Conservation (phyloP, 2,888 invertebrate species). For the Nomada hirtipes region DNA sequence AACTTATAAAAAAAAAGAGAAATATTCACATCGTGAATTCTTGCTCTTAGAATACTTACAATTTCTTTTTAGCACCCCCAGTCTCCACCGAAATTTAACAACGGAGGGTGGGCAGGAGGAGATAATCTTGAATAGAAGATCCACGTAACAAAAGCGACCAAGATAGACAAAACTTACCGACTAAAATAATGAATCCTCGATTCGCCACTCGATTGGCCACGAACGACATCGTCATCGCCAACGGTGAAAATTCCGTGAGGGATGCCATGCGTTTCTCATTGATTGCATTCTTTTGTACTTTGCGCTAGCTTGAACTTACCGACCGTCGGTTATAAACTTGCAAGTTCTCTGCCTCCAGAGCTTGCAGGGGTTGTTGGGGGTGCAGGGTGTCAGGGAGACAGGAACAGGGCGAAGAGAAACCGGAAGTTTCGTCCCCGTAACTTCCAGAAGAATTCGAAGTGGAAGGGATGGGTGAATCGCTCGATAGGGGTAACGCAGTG, state of each 20-base stretch:
- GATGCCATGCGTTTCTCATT: conserved; percentile 22
- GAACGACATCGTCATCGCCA: background rate
- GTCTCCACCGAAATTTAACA: background rate
- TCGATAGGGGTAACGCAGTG: conserved; percentile 2
- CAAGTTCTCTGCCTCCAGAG: background rate
- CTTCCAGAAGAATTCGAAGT: conserved; percentile 13
- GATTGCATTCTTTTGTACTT: conserved; percentile 65
- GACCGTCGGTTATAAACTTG: conserved; percentile 40
- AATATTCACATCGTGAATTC: too few species aligned
- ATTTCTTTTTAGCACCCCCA: background rate
- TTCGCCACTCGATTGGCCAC: background rate
- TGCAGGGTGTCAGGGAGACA: background rate
- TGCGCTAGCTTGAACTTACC: conserved; percentile 62
- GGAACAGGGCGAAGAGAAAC: background rate
- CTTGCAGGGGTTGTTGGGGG: background rate
- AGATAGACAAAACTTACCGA: conserved; percentile 3
- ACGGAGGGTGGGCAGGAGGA: background rate
- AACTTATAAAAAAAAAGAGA: too few species aligned
- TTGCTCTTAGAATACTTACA: background rate
- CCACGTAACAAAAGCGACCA: background rate
- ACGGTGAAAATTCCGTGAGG: conserved; percentile 9
- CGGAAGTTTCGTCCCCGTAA: conserved; percentile 25
- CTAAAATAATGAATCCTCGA: background rate
- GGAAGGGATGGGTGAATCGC: background rate
- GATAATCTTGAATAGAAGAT: background rate